Conservation (phyloP, 1,140 invertebrate genomes). For the Leptopilina clavipes region DNA sequence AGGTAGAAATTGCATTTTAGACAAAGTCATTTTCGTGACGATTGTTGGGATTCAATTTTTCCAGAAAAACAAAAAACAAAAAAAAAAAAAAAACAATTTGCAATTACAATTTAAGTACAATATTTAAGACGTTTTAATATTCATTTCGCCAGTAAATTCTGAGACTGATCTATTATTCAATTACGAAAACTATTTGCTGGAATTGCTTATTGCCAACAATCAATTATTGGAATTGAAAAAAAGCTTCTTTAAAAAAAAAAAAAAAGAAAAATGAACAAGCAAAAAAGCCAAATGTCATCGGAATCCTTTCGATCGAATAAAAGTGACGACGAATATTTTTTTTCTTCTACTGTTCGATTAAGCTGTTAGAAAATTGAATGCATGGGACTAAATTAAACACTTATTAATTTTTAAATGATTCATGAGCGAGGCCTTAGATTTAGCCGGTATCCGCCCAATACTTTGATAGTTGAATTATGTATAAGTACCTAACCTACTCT, state of each 20-base stretch:
- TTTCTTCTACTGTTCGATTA: constrained; percentile 62
- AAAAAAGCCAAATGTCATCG: constrained; percentile 15
- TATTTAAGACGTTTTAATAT: constrained; percentile 47
- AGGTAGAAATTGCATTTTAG: constrained; percentile 42
- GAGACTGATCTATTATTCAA: constrained; percentile 49
- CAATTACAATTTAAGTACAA: constrained; percentile 38
- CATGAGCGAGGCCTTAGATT: constrained; percentile 74
- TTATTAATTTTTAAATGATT: constrained; percentile 66
- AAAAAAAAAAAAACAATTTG: constrained; percentile 31
- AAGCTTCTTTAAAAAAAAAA: too few species aligned
- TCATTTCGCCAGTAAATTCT: constrained; percentile 36
- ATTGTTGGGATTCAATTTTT: constrained; percentile 52
- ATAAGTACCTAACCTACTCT: constrained; percentile 52
- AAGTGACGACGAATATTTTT: constrained; percentile 52
- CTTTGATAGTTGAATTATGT: constrained; percentile 55
- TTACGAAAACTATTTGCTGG: constrained; percentile 43
- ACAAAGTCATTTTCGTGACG: constrained; percentile 55
- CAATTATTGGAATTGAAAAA: constrained; percentile 63
- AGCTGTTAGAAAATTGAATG: constrained; percentile 65
- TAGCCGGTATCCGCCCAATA: constrained; percentile 74
- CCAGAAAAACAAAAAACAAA: constrained; percentile 11
- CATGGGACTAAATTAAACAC: constrained; percentile 64
- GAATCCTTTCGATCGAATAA: constrained; percentile 61
- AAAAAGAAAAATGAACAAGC: too few species aligned
- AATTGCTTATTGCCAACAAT: constrained; percentile 45